Evolutionary conservation across 2,113 vertebrate species (phyloP).

Genomic region (Brachyhypopomus occidentalis): DNA sequence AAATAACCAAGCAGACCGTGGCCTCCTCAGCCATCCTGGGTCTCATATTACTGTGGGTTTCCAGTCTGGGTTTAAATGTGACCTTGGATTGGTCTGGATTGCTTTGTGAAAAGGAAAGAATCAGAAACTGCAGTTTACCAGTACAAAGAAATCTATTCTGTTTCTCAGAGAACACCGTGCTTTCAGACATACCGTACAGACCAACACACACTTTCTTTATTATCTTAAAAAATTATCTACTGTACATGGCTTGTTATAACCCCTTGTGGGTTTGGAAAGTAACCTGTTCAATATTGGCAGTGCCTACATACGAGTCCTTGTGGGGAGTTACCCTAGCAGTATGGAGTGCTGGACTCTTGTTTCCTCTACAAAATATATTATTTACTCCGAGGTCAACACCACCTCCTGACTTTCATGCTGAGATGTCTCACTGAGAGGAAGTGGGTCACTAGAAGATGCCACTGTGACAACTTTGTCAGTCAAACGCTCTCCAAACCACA

Average conservation of each 20-base stretch:
- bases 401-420: not conserved
- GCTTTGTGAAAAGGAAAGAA: not conserved
- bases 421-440: not conserved
- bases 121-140: not conserved
- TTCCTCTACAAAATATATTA: no score
- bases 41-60: slow-evolving; percentile 29
- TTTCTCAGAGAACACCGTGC: not conserved
- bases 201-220: not conserved
- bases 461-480: no score
- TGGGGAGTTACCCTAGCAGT: not conserved
- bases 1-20: slow-evolving; percentile 32
- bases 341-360: no score
- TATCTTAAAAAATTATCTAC: not conserved
- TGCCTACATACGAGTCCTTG: not conserved
- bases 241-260: no score
- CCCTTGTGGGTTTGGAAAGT: not conserved
- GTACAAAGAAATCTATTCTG: not conserved
- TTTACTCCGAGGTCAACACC: no score
- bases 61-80: slow-evolving; percentile 27
- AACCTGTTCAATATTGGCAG: not conserved
- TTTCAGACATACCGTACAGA: not conserved
- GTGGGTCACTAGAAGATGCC: not conserved
- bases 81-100: not conserved
- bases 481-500: not conserved
- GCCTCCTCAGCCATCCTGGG: not conserved